Conservation (phyloP, 2,888 invertebrate genomes). For the Drosophila antonietae region DNA sequence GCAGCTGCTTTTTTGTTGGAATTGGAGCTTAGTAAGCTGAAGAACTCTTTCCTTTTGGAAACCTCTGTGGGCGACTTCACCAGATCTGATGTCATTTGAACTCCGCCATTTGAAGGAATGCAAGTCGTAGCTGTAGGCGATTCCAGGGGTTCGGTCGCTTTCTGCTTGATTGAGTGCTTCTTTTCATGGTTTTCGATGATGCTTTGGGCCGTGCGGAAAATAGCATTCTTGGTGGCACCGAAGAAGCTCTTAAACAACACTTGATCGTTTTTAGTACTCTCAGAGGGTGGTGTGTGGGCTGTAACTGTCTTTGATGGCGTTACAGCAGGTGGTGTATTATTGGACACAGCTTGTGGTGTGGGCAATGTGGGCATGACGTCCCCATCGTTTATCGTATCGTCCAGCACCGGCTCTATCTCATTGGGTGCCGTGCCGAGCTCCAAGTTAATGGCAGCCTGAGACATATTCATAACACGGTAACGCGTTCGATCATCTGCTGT, state of each 20-base stretch:
- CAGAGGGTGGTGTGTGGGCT: constrained; percentile 55
- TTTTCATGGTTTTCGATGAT: constrained; percentile 85
- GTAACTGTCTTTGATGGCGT: constrained; percentile 38
- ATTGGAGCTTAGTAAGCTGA: constrained; percentile 82
- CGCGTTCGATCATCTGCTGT: constrained; percentile 69
- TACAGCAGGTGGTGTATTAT: not conserved
- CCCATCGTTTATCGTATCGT: constrained; percentile 10
- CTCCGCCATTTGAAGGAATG: not conserved
- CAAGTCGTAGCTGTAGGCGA: constrained; percentile 10
- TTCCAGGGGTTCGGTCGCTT: constrained; percentile 51
- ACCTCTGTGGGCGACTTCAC: constrained; percentile 84
- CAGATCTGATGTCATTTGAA: constrained; percentile 55
- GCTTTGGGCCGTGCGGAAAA: constrained; percentile 85
- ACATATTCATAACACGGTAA: constrained; percentile 82
- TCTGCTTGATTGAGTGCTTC: constrained; percentile 84
- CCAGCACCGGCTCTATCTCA: constrained; percentile 42
- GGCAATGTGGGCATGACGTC: constrained; percentile 9
- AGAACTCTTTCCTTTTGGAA: constrained; percentile 84
- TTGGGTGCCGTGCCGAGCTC: constrained; percentile 64
- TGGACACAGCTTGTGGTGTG: not conserved
- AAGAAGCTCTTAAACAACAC: constrained; percentile 84
- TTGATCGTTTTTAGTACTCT: constrained; percentile 82
- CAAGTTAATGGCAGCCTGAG: constrained; percentile 74
- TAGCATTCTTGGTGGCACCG: constrained; percentile 85
- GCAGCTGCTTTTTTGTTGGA: constrained; percentile 82